phyloP scores from a whole-genome alignment of 2,888 invertebrate genomes.

The Tricholauxania praeusta region DNA sequence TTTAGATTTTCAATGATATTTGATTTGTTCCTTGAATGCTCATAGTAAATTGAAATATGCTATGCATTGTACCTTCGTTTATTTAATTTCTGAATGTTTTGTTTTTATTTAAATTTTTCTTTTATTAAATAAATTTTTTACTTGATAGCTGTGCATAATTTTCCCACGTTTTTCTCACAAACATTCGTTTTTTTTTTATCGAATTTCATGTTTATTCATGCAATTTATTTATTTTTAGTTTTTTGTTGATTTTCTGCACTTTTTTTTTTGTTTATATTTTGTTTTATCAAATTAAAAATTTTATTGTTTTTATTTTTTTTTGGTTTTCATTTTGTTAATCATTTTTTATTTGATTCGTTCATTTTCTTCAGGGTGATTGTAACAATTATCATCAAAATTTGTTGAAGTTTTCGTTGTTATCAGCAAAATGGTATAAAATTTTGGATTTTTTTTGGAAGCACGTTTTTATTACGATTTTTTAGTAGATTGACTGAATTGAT shows the following conservation, averaged over 20 bases:
- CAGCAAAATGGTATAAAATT: neutral
- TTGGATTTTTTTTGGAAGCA: no score
- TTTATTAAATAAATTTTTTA: neutral
- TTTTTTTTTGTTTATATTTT: neutral
- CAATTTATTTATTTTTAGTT: constrained; percentile 7
- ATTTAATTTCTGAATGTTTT: no score
- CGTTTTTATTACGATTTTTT: no score
- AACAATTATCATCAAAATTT: constrained; percentile 37
- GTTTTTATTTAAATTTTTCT: neutral
- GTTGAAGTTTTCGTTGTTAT: constrained; percentile 25
- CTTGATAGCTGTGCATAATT: neutral
- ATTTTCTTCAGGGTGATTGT: constrained; percentile 31
- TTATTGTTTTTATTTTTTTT: neutral
- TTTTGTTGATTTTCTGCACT: constrained; percentile 8
- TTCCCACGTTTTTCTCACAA: constrained; percentile 18
- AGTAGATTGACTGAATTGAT: no score
- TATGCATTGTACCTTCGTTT: no score
- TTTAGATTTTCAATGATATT: no score
- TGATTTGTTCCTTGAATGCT: no score
- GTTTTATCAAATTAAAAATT: neutral
- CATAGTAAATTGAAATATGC: no score
- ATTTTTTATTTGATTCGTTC: neutral
- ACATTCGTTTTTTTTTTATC: neutral
- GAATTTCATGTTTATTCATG: neutral
- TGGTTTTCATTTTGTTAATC: neutral